Conservation (phyloP, 2,113 vertebrate species). For the Platichthys stellatus region DNA sequence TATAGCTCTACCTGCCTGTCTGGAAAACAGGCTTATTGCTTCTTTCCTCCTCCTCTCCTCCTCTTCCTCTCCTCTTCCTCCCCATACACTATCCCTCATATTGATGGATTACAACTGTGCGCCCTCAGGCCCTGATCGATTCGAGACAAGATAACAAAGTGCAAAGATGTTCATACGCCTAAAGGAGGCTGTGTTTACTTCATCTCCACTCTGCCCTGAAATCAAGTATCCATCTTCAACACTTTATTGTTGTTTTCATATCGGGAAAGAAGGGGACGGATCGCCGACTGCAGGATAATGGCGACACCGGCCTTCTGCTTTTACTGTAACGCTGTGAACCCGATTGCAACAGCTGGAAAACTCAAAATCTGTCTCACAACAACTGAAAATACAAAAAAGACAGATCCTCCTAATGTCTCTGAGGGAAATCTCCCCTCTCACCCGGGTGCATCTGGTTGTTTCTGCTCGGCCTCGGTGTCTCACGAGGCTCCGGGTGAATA, state of each 20-base stretch:
- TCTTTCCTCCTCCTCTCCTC: conserved; percentile 5
- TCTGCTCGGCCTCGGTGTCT: neutral
- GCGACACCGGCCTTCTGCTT: neutral
- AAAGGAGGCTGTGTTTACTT: conserved; percentile 13
- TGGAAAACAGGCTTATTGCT: conserved; percentile 54
- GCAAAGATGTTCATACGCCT: conserved; percentile 15
- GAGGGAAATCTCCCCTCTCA: too few species aligned
- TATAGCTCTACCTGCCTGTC: conserved; percentile 36
- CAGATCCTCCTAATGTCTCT: too few species aligned
- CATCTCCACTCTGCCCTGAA: neutral
- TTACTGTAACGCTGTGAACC: neutral
- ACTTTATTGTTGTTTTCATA: conserved; percentile 1
- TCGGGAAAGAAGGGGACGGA: too few species aligned
- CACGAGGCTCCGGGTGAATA: neutral
- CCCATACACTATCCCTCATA: neutral
- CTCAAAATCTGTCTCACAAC: too few species aligned
- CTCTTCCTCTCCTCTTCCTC: neutral
- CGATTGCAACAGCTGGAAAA: too few species aligned
- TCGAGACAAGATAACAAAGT: conserved; percentile 1
- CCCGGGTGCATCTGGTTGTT: neutral
- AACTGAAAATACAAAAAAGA: too few species aligned
- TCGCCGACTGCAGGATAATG: too few species aligned
- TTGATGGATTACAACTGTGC: conserved; percentile 29
- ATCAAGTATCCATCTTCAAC: neutral
- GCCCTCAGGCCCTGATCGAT: conserved; percentile 10